Base-by-base conservation (phyloP, 1,140 invertebrate genomes). In the Dendroctonus valens region DNA sequence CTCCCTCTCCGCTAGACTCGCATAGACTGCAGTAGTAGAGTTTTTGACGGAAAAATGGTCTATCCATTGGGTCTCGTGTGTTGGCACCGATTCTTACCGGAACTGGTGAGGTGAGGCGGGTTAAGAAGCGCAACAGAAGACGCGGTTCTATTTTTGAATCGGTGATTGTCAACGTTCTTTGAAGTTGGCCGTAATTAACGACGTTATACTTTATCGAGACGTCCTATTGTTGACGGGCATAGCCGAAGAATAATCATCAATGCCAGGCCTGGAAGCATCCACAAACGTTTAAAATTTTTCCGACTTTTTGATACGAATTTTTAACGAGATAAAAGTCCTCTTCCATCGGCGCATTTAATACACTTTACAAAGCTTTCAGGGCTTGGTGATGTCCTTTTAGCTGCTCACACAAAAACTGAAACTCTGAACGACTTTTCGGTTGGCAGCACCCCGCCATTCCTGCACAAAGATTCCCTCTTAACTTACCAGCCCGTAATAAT, bases 291-390 rank as follows among this genome's bases (percentile, higher is more conserved):
- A 11, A 46, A 46, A 46, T 46, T 12, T 11, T 46, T 46, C 26
- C 26, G 26, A 26, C 26, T 26, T 26, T 26, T 26, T 26, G 26
- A 26, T 52, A 52, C 12, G 15, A 69, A 61, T 66, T 69, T 67
- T 66, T 69, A 67, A 69, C 58, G 68, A 69, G 68, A 69, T 69
- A 67, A 67, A 67, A 67, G 57, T 69, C 59, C 57, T 52, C 50
- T 60, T 41, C 63, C 68, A 42, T 14, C 62, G 40, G 62, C 63
- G 53, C 53, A 50, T 62, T 66, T 69, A 69, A 69, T 66, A 67
- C 63, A 66, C 65, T 69, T 67, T 69, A 69, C 57, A 69, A 69
- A 69, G 68, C 68, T 69, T 69, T 69, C 68, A 69, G 63, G 64
- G 58, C 52, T 67, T 63, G 57, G 48, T 42, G 58, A 67, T 69